Conservation (phyloP, 1,140 invertebrate genomes). For the Caenorhabditis brenneri region DNA sequence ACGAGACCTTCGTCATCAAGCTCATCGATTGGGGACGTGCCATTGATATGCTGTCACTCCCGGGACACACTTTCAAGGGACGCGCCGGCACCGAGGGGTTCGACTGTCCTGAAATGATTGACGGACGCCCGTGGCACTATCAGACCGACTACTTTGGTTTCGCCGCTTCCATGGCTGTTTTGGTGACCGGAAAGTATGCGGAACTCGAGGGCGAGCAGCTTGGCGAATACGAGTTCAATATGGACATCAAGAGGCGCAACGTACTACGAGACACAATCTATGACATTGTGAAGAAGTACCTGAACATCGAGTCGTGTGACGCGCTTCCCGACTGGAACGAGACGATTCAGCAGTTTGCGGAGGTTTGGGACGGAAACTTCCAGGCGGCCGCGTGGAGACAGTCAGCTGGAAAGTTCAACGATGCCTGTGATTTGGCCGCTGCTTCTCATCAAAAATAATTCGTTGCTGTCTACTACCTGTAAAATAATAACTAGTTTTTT, state of each 20-base stretch:
- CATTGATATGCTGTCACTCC: slow-evolving; percentile 52
- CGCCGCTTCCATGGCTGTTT: slow-evolving; percentile 42
- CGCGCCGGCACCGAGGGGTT: slow-evolving; percentile 51
- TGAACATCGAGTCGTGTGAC: slow-evolving; percentile 48
- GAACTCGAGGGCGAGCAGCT: background rate
- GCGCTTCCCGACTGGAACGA: slow-evolving; percentile 48
- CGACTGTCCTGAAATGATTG: slow-evolving; percentile 56
- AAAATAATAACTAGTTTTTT: too few relatives aligned
- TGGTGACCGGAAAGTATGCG: slow-evolving; percentile 44
- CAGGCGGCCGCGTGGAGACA: background rate
- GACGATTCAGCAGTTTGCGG: background rate
- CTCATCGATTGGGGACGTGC: slow-evolving; percentile 58
- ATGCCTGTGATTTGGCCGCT: background rate
- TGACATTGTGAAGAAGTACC: slow-evolving; percentile 18
- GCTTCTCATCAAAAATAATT: background rate
- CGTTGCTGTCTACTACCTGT: too few relatives aligned
- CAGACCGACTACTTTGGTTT: slow-evolving; percentile 56
- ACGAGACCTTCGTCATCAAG: slow-evolving; percentile 41
- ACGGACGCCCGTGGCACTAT: slow-evolving; percentile 52
- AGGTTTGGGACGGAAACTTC: slow-evolving; percentile 36
- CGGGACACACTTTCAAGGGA: slow-evolving; percentile 43
- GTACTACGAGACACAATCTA: slow-evolving; percentile 8
- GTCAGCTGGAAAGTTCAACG: slow-evolving; percentile 20
- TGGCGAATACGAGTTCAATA: background rate
- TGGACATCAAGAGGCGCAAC: slow-evolving; percentile 49